These are phyloP conservation scores for Miltochrista miniata DNA, from an alignment of 2,888 invertebrate species.

Conservation along the genomic window DNA sequence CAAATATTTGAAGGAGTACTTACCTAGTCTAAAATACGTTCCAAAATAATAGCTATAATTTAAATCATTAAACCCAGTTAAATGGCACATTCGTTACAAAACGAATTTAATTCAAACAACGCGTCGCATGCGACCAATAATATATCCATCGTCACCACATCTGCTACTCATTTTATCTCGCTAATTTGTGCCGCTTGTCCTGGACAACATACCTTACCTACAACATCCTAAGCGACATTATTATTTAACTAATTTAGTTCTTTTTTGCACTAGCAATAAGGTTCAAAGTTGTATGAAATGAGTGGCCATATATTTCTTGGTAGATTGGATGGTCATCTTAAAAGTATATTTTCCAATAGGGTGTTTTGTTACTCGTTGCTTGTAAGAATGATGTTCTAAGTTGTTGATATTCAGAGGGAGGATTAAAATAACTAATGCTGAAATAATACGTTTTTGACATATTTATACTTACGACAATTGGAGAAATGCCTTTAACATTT, in stretches of 20 bases:
- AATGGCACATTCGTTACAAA: constrained; percentile 25
- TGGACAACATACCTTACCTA: constrained; percentile 34
- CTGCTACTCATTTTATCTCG: constrained; percentile 63
- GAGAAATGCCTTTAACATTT: not conserved
- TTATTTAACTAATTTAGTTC: constrained; percentile 11
- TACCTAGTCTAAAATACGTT: no score
- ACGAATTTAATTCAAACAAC: constrained; percentile 45
- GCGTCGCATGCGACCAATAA: constrained; percentile 44
- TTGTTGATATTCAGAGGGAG: constrained; percentile 13
- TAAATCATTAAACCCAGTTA: constrained; percentile 12
- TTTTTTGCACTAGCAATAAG: not conserved
- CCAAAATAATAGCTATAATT: not conserved
- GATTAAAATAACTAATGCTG: constrained; percentile 14
- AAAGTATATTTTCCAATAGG: constrained; percentile 26
- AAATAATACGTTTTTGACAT: constrained; percentile 17
- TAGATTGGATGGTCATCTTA: constrained; percentile 9
- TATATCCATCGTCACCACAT: constrained; percentile 68
- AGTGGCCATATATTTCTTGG: constrained; percentile 4
- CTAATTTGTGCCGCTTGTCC: constrained; percentile 54
- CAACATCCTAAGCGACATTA: constrained; percentile 28
- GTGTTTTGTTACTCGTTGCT: constrained; percentile 23
- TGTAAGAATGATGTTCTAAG: constrained; percentile 25
- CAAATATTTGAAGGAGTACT: no score
- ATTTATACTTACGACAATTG: not conserved
- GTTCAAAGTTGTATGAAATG: constrained; percentile 1